Conservation (phyloP, 30 jellyfish, hydroid and myxozoan genomes). For the Cassiopea andromeda region DNA sequence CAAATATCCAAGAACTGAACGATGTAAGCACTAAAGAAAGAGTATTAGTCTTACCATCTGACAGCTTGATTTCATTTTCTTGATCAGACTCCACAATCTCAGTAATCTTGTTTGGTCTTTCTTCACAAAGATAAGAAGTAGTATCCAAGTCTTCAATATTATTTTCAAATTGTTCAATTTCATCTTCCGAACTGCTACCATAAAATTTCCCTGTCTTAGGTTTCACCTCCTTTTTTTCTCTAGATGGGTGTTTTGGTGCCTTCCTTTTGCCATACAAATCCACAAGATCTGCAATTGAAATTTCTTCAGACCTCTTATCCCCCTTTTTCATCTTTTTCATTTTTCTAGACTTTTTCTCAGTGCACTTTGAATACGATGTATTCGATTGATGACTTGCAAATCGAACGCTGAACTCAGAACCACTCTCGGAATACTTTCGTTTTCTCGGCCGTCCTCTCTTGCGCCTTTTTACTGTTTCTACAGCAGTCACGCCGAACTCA, state of each 20-base stretch:
- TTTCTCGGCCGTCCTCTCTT: neutral
- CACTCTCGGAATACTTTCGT: neutral
- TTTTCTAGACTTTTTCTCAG: neutral
- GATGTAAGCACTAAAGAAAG: neutral
- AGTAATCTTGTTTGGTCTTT: neutral
- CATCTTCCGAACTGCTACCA: neutral
- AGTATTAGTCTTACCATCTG: neutral
- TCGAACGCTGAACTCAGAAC: neutral
- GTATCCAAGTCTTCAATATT: neutral
- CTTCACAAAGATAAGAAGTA: neutral
- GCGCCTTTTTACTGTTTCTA: neutral
- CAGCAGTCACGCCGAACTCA: neutral
- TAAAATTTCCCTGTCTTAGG: neutral
- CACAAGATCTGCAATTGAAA: conserved; percentile 17
- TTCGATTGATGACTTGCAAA: neutral
- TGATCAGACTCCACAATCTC: neutral
- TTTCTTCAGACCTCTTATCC: neutral
- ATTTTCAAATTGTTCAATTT: neutral
- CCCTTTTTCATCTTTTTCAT: neutral
- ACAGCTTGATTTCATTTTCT: neutral
- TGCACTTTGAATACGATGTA: neutral
- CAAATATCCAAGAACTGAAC: too few species aligned
- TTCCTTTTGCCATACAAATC: neutral
- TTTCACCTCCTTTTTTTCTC: neutral
- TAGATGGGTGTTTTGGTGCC: neutral